phyloP scores from a whole-genome alignment of 2,888 invertebrate genomes.

The Drosophila emarginata region DNA sequence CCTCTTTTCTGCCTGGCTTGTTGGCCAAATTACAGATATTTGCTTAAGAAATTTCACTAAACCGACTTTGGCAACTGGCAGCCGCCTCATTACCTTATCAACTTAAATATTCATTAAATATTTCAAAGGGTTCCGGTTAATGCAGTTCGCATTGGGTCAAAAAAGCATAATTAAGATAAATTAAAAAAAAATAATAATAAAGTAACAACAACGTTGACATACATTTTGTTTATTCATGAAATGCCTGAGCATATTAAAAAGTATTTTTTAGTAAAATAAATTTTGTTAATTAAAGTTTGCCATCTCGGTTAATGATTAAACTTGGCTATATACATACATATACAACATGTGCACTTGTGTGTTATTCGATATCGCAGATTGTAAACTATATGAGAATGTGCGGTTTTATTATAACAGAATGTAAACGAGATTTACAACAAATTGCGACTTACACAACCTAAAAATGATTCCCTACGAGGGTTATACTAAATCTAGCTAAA shows the following conservation, averaged over 20 bases:
- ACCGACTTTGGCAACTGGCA: slow-evolving; percentile 9
- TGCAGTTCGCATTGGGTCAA: slow-evolving; percentile 35
- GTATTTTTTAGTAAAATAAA: not conserved
- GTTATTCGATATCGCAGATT: slow-evolving; percentile 28
- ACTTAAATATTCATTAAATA: slow-evolving; percentile 25
- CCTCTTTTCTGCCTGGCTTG: not conserved
- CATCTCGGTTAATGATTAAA: slow-evolving; percentile 17
- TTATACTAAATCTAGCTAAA: too few relatives aligned
- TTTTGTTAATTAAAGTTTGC: too few relatives aligned
- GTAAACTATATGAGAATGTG: slow-evolving; percentile 20
- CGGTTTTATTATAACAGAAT: not conserved
- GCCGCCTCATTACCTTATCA: not conserved
- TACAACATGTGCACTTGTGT: slow-evolving; percentile 9
- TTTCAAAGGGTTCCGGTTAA: slow-evolving; percentile 23
- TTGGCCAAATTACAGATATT: not conserved
- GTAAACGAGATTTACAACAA: not conserved
- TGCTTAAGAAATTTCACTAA: slow-evolving; percentile 5
- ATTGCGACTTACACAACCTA: not conserved
- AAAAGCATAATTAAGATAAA: slow-evolving; percentile 18
- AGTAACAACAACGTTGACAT: not conserved
- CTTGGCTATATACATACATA: not conserved
- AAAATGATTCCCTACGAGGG: not conserved
- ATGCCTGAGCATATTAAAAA: not conserved
- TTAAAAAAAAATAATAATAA: not conserved
- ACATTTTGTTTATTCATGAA: slow-evolving; percentile 7